Conservation (phyloP, 2,888 invertebrate species). For the Lasioglossum pauxillum region DNA sequence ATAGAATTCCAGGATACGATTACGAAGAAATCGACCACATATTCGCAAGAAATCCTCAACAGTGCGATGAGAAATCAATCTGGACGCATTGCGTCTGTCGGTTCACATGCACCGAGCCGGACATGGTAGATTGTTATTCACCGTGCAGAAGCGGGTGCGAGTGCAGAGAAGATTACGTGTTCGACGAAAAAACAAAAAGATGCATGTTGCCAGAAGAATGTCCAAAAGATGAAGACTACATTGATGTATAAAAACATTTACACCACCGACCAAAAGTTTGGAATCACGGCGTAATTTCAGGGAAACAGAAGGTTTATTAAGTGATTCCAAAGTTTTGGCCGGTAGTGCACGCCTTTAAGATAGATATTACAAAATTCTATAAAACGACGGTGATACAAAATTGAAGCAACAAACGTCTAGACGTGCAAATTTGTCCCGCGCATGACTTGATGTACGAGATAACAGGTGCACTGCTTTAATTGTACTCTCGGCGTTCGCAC, state of each 20-base stretch:
- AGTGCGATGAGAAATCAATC: conserved; percentile 78
- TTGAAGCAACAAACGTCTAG: neutral
- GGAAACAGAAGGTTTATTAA: too few relatives aligned
- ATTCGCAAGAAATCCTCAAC: conserved; percentile 62
- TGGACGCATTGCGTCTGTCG: conserved; percentile 82
- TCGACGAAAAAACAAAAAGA: conserved; percentile 73
- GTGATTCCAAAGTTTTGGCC: too few relatives aligned
- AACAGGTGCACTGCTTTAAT: conserved; percentile 19
- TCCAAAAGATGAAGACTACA: conserved; percentile 45
- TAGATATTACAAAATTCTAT: neutral
- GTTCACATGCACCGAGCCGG: conserved; percentile 79
- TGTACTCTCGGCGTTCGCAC: neutral
- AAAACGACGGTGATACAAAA: neutral
- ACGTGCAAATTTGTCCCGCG: neutral
- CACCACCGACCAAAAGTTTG: too few relatives aligned
- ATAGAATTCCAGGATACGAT: conserved; percentile 80
- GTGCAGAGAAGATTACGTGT: conserved; percentile 81
- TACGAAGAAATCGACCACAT: conserved; percentile 79
- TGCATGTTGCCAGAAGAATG: conserved; percentile 79
- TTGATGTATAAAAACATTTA: conserved; percentile 46
- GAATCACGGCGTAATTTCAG: too few relatives aligned
- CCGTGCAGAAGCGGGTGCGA: conserved; percentile 81
- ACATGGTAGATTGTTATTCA: conserved; percentile 80
- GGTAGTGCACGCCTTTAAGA: neutral
- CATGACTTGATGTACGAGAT: neutral